Conservation (phyloP, 2,113 vertebrate species). For the Neodontobutis hainanensis region DNA sequence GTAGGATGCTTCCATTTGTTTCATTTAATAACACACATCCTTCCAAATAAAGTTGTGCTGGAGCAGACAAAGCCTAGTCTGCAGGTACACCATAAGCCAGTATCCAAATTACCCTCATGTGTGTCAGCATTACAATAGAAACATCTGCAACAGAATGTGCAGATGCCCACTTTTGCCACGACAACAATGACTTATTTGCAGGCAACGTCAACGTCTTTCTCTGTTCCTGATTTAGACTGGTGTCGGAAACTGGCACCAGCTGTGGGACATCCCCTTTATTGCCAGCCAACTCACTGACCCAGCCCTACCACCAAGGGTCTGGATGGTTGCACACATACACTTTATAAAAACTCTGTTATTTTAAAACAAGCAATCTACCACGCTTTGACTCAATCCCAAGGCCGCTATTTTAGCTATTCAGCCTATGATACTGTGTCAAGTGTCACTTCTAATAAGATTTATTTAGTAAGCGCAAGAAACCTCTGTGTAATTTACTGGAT, state of each 20-base stretch:
- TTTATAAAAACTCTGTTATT: too few species aligned
- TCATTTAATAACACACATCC: too few species aligned
- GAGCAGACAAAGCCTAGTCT: neutral
- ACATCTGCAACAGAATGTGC: conserved; percentile 10
- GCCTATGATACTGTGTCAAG: too few species aligned
- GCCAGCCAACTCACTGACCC: conserved; percentile 53
- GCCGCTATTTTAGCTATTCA: too few species aligned
- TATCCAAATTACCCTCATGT: too few species aligned
- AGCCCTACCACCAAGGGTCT: conserved; percentile 46
- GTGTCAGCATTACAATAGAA: neutral
- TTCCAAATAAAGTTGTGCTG: conserved; percentile 12
- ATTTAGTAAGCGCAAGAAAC: too few species aligned
- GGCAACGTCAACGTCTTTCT: conserved; percentile 52
- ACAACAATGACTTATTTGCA: conserved; percentile 48
- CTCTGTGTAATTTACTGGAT: too few species aligned
- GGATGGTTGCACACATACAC: conserved; percentile 30
- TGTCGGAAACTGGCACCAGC: conserved; percentile 61
- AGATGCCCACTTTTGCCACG: conserved; percentile 21
- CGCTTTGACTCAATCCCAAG: too few species aligned
- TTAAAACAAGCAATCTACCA: too few species aligned
- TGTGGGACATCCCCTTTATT: conserved; percentile 60
- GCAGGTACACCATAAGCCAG: too few species aligned
- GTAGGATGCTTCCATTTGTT: too few species aligned
- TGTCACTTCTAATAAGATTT: too few species aligned
- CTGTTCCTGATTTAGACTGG: conserved; percentile 64